Conservation (phyloP, 23 tunicate genomes). For the Styela clava region DNA sequence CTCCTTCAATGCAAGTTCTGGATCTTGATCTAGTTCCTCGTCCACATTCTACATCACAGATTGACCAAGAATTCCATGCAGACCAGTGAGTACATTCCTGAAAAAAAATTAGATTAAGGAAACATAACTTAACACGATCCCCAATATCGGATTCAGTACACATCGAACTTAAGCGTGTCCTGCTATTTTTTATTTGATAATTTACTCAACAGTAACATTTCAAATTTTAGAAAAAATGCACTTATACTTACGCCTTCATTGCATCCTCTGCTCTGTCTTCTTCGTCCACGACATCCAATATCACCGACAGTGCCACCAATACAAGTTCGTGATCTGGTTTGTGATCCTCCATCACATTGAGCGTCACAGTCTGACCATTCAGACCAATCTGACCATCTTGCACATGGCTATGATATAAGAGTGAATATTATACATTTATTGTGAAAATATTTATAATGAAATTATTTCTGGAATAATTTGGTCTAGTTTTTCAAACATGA, state of each 20-base stretch:
- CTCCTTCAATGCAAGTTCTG: slow-evolving; percentile 18
- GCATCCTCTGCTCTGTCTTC: slow-evolving; percentile 9
- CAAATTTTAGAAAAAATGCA: too few species aligned
- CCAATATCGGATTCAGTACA: too few species aligned
- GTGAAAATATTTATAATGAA: too few species aligned
- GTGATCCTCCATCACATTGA: slow-evolving; percentile 30
- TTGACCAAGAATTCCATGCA: slow-evolving; percentile 39
- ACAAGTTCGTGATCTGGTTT: slow-evolving; percentile 9
- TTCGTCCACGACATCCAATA: slow-evolving; percentile 10
- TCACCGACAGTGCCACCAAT: background rate
- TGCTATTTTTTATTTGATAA: too few species aligned
- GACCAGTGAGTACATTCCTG: slow-evolving; percentile 65
- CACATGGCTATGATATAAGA: slow-evolving; percentile 10
- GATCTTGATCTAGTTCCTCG: slow-evolving; percentile 35
- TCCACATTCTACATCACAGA: slow-evolving; percentile 50
- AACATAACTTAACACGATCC: background rate
- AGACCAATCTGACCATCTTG: slow-evolving; percentile 30
- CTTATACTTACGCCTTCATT: slow-evolving; percentile 11
- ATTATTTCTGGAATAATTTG: too few species aligned
- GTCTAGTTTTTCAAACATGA: too few species aligned
- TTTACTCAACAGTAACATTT: too few species aligned
- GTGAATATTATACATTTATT: too few species aligned
- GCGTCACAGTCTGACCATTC: slow-evolving; percentile 9
- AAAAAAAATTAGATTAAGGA: background rate
- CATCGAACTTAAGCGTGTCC: too few species aligned